These are phyloP conservation scores for Rhabdophis nuchalis DNA, from an alignment of 2,797 vertebrate species.

Conservation along the genomic window DNA sequence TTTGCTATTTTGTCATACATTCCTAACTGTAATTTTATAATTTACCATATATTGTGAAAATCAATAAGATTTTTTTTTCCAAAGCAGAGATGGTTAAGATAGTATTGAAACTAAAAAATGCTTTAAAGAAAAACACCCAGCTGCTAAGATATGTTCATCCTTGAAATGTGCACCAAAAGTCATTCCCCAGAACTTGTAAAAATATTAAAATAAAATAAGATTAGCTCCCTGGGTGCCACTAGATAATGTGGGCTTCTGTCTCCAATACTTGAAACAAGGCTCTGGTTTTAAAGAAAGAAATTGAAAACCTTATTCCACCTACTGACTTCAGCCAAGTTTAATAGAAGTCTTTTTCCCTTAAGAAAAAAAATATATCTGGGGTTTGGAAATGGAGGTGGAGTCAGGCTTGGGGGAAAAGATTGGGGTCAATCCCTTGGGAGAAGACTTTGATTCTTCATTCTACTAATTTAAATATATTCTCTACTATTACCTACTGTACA, in stretches of 20 bases:
- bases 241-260: background rate
- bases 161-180: background rate
- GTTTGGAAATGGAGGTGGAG: background rate
- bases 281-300: background rate
- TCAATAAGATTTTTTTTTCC: background rate
- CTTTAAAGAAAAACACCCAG: background rate
- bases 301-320: background rate
- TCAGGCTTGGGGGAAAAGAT: background rate
- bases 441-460: background rate
- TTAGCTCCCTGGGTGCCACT: background rate
- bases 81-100: background rate
- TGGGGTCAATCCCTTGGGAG: background rate
- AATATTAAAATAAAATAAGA: background rate
- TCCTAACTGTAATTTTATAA: background rate
- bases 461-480: background rate
- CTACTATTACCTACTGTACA: background rate
- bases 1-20: background rate
- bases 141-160: background rate
- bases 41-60: background rate
- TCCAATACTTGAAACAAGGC: background rate
- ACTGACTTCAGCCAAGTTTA: background rate
- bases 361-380: background rate
- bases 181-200: background rate
- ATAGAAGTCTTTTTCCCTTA: background rate
- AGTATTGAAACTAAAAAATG: background rate